Percentiles rank a stretch among this genome's conserved stretches.
These are phyloP conservation scores for Allophyes oxyacanthae DNA, from an alignment of 2,888 invertebrate genomes.

Conservation along the genomic window DNA sequence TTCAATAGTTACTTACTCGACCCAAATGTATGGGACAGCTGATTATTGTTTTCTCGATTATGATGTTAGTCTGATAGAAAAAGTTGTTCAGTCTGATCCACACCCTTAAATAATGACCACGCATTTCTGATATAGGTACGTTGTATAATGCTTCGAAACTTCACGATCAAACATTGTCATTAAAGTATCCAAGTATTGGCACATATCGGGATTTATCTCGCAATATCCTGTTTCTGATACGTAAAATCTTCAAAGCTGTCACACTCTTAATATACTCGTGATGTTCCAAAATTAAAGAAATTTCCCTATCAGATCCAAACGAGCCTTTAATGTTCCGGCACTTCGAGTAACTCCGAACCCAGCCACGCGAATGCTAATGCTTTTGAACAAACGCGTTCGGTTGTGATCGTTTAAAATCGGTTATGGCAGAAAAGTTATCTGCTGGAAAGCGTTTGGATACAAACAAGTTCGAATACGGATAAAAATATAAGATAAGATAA, in stretches of 20 bases:
- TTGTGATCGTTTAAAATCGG: constrained; percentile 48
- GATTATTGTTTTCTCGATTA: too few relatives aligned
- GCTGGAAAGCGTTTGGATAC: constrained; percentile 18
- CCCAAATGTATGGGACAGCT: too few relatives aligned
- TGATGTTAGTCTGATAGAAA: too few relatives aligned
- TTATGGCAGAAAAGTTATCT: constrained; percentile 40
- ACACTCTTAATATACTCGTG: constrained; percentile 15
- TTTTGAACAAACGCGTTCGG: constrained; percentile 49
- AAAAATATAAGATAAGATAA: too few relatives aligned
- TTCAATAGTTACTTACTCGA: too few relatives aligned
- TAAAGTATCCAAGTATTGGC: neutral
- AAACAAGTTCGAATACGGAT: constrained; percentile 11
- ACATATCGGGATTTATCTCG: neutral
- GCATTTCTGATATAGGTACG: too few relatives aligned
- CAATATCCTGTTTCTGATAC: constrained; percentile 15
- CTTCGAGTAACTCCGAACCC: constrained; percentile 44
- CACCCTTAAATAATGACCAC: too few relatives aligned
- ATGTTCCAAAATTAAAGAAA: constrained; percentile 46
- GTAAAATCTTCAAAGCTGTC: constrained; percentile 15
- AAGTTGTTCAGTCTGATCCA: too few relatives aligned
- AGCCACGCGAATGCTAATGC: constrained; percentile 49
- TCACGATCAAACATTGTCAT: too few relatives aligned
- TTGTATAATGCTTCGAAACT: too few relatives aligned
- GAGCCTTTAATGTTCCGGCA: constrained; percentile 48
- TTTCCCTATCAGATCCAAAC: constrained; percentile 39